These are phyloP conservation scores for Nycticryphes semicollaris DNA, from an alignment of 2,113 vertebrate genomes.

Conservation along the genomic window DNA sequence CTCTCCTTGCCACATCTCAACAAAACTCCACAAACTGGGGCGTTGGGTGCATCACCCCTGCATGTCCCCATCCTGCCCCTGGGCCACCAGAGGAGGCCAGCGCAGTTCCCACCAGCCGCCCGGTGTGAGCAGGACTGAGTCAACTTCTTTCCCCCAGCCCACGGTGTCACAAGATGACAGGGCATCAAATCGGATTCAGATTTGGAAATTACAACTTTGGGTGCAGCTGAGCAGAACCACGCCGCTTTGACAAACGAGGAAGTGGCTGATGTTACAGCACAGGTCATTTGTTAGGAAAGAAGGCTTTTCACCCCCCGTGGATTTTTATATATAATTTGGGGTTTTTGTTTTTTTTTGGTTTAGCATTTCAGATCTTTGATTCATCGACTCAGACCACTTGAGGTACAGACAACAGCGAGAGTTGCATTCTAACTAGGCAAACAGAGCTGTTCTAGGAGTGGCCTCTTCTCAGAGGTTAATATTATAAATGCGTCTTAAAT, in stretches of 20 bases:
- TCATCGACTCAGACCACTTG: conserved; percentile 43
- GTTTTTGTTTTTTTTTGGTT: background rate
- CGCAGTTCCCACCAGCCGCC: background rate
- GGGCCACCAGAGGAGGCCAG: background rate
- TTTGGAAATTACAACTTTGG: background rate
- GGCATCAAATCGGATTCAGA: background rate
- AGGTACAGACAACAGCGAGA: conserved; percentile 30
- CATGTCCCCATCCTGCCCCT: rapidly evolving
- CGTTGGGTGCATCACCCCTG: background rate
- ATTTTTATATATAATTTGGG: too few relatives aligned
- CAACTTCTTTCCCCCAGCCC: background rate
- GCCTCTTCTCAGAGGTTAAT: conserved; percentile 68
- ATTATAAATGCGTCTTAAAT: conserved; percentile 71
- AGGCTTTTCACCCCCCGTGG: background rate
- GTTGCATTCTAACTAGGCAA: conserved; percentile 59
- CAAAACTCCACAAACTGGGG: rapidly evolving
- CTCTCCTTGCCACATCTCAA: background rate
- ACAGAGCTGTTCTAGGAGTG: conserved; percentile 21
- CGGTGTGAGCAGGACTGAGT: rapidly evolving
- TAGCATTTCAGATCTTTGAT: conserved; percentile 43
- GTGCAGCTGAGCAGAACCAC: background rate
- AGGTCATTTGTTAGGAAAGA: conserved; percentile 56
- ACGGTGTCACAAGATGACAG: background rate
- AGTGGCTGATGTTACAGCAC: background rate
- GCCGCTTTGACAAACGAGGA: background rate